phyloP scores from a whole-genome alignment of 30 jellyfish, hydroid and myxozoan genomes.

The Hydra vulgaris region DNA sequence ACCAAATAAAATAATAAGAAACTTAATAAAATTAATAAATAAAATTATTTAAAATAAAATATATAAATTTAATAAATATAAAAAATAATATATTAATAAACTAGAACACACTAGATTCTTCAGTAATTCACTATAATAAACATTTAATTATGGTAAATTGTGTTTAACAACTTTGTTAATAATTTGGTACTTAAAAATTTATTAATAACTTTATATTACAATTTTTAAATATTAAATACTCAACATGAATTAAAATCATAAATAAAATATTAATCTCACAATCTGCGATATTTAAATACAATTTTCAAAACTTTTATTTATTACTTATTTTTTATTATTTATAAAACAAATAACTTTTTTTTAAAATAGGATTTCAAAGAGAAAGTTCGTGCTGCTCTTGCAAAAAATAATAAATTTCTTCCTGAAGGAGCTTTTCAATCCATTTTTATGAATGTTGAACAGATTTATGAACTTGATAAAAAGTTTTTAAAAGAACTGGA shows the following conservation, averaged over 20 bases:
- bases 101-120: too few species aligned
- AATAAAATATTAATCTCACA: too few species aligned
- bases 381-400: slow-evolving; percentile 41
- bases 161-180: too few species aligned
- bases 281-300: background rate
- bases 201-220: too few species aligned
- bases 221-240: too few species aligned
- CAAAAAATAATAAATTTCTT: slow-evolving; percentile 44
- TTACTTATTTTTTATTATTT: background rate
- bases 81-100: too few species aligned
- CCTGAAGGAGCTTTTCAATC: slow-evolving; percentile 57
- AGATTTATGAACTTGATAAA: slow-evolving; percentile 68
- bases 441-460: slow-evolving; percentile 67
- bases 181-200: too few species aligned
- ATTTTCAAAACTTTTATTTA: background rate
- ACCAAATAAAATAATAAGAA: too few species aligned
- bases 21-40: too few species aligned
- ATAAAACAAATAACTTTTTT: background rate
- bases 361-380: slow-evolving; percentile 72
- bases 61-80: background rate
- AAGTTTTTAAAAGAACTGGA: slow-evolving; percentile 82
- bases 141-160: too few species aligned
- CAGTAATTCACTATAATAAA: too few species aligned
- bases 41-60: background rate
- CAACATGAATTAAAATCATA: too few species aligned